A percentile compares a stretch with the other conserved stretches of the same genome.
These are phyloP conservation scores for Synanthedon andrenaeformis DNA, from an alignment of 2,888 invertebrate genomes.

Conservation along the genomic window DNA sequence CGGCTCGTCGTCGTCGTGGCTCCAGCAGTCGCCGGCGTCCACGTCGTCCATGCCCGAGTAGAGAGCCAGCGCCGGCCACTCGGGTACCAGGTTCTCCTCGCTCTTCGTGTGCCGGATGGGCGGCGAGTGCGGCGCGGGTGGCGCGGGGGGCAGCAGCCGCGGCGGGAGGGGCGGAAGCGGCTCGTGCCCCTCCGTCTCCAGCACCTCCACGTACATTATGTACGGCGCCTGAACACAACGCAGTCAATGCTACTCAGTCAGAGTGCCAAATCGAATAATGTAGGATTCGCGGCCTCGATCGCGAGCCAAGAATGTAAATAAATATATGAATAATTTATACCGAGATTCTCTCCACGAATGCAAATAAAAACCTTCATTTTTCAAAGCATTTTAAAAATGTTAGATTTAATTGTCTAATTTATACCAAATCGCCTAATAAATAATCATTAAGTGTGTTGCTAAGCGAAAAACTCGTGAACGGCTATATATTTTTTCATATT, in stretches of 20 bases:
- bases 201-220: slow-evolving; percentile 96
- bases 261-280: slow-evolving; percentile 21
- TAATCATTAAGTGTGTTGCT: too few relatives aligned
- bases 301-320: not conserved
- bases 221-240: slow-evolving; percentile 81
- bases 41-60: slow-evolving; percentile 48
- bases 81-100: slow-evolving; percentile 85
- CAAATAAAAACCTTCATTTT: too few relatives aligned
- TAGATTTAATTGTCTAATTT: too few relatives aligned
- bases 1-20: slow-evolving; percentile 96
- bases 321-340: too few relatives aligned
- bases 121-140: slow-evolving; percentile 78
- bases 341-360: too few relatives aligned
- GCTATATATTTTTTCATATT: too few relatives aligned
- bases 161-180: slow-evolving; percentile 91
- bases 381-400: too few relatives aligned
- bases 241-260: not conserved
- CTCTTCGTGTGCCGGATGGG: slow-evolving; percentile 92
- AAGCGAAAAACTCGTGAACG: too few relatives aligned
- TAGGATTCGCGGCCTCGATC: too few relatives aligned
- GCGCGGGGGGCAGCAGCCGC: slow-evolving; percentile 82
- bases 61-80: slow-evolving; percentile 64
- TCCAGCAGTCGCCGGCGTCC: slow-evolving; percentile 84
- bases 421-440: too few relatives aligned
- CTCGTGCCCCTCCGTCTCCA: slow-evolving; percentile 81